Evolutionary conservation across 2,888 invertebrate genomes (phyloP).

Genomic region (Rotaria sp.): DNA sequence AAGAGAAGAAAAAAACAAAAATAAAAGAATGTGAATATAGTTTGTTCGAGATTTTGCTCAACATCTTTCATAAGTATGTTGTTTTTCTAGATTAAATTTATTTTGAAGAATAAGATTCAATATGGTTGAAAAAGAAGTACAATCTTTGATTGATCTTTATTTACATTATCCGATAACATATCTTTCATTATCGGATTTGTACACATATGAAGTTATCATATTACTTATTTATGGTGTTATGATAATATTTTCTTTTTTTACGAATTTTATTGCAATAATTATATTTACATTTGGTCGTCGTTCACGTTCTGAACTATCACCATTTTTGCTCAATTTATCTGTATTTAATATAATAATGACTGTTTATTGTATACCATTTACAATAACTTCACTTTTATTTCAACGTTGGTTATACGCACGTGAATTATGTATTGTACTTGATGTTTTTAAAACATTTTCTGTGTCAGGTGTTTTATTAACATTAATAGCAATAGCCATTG

Average conservation of each 20-base stretch:
- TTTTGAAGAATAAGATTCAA: neutral
- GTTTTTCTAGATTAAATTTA: neutral
- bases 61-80: neutral
- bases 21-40: neutral
- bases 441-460: neutral
- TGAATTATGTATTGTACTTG: neutral
- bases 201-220: neutral
- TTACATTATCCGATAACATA: neutral
- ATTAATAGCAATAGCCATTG: constrained; percentile 16
- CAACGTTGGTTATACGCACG: constrained; percentile 10
- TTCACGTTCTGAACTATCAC: neutral
- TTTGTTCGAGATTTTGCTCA: neutral
- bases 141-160: neutral
- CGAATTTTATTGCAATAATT: constrained; percentile 3
- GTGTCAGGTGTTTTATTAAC: neutral
- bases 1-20: too few relatives aligned
- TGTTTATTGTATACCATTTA: constrained; percentile 29
- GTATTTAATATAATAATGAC: constrained; percentile 26
- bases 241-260: constrained; percentile 7
- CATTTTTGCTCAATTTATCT: constrained; percentile 22
- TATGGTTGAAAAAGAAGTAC: neutral
- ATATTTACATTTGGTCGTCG: neutral
- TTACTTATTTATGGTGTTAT: neutral
- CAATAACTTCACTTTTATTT: neutral
- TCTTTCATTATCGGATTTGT: neutral